Base-by-base conservation (phyloP, 2,888 invertebrate species). In the Itoplectis maculator region DNA sequence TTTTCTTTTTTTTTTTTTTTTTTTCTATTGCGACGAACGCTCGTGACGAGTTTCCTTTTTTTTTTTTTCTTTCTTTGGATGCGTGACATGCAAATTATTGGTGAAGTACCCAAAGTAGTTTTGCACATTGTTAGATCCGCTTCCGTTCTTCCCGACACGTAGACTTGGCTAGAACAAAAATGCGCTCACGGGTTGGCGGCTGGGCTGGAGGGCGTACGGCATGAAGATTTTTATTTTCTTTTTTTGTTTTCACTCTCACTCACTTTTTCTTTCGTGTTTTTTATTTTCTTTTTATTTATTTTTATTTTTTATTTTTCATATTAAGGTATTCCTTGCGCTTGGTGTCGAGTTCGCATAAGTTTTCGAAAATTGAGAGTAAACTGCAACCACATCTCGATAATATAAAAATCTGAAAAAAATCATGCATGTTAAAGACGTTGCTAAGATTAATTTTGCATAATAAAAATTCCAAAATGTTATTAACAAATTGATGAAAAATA, bases 171-270 rank as follows among this genome's bases (percentile, higher is more conserved):
- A 81, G 29, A 80, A 69, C 74, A 78, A 59, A 29, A 75, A 79
- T 49, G 61, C 75, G 78, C 78, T 78, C 65, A 59, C 42, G 75
- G 75, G 59, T 70, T 75, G 79, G 82, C 79, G 78, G 82, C 82
- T 79, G 75, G 45, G 79, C 84, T 82, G 84, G 84, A 84, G 84
- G 84, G 84, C 84, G 82, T 84, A 82, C 82, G 82, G 80, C 84
- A 79, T 82, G 82, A 51, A 20, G 23, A 82, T 75, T 70, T 76
- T 72, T 72, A 63, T 49, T 23, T 70, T 47, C 61, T 51, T 81
- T 56, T 75, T 61, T 56, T 61, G 15, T 72, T 40, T 15, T 18
- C 65, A 75, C 35, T 56, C 68, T 68, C 47, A 37, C 59, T 63
- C 42, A 68, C 51, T 69, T 35, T 70, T 45, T 20, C 51, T 65